Evolutionary conservation across 2,797 vertebrate species (phyloP), one percentile per base, ranked within the genome.

Genomic region (Poeciliopsis gracilis): DNA sequence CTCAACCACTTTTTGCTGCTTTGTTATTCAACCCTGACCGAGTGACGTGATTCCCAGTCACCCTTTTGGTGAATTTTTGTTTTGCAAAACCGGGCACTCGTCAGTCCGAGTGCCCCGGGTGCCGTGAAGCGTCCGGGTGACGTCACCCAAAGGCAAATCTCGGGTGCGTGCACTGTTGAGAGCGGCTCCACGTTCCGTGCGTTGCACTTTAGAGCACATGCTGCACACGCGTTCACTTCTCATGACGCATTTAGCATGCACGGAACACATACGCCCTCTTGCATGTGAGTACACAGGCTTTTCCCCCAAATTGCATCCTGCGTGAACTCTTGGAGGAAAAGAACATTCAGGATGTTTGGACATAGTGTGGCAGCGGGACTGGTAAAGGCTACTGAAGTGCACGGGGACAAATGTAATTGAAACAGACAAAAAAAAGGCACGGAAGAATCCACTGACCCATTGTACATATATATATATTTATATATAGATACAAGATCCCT

Each of bases 281-380:
- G 45, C 55, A 61, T 28, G 33, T 45, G 23, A 75, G 46, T 63
- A 43, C 57, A 63, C 33, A 43, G 67, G 74, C 75, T 46, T 71
- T 53, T 72, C 13, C 47, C 47, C 43, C 53, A 59, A 75, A 78
- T 86, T 78, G 81, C 88, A 84, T 83, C 87, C 87, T 10, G 75
- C 81, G 76, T 85, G 84, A 91, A 84, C 88, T 77, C 84, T 79
- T 82, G 18, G 77, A 84, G 81, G 77, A 72, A 72, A 80, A 77
- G 73, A 30, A 13, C 82, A 72, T 81, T 55, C 47, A 72, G 79
- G 67, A 78, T 88, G 79, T 90, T 87, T 77, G 82, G 87, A 86
- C 79, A n/a, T 86, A 84, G 86, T 79, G 84, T 87, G 90, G 87
- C 88, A 92, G 88, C 71, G 15, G 47, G 66, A 84, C 77, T 81